A percentile compares a stretch with the other conserved stretches of the same genome.
These are phyloP conservation scores for Platycheirus rosarum DNA, from an alignment of 2,888 invertebrate genomes.

Conservation along the genomic window DNA sequence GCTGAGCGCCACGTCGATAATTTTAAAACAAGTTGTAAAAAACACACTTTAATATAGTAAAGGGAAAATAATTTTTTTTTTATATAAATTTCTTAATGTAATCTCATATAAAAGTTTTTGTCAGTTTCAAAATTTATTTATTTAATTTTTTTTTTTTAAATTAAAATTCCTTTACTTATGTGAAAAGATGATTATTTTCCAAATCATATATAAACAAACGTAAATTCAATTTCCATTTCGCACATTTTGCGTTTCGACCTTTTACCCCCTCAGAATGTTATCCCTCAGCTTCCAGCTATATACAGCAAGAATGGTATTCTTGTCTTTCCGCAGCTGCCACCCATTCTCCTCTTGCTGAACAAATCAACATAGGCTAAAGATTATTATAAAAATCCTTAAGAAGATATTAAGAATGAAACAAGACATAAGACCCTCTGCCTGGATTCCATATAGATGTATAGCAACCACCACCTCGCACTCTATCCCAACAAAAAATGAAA, in stretches of 20 bases:
- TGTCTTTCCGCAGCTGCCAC: conserved; percentile 71
- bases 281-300: conserved; percentile 28
- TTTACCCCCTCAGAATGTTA: conserved; percentile 30
- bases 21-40: no score
- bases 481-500: not conserved
- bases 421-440: conserved; percentile 41
- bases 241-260: conserved; percentile 51
- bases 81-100: no score
- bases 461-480: conserved; percentile 10
- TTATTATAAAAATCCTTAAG: conserved; percentile 73
- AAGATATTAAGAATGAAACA: conserved; percentile 65
- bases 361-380: conserved; percentile 50
- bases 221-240: conserved; percentile 62
- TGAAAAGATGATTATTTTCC: not conserved
- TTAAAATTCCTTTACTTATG: not conserved
- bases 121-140: no score
- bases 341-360: conserved; percentile 45
- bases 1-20: no score
- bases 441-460: conserved; percentile 14
- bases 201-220: not conserved
- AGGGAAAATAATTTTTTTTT: no score
- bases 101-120: no score
- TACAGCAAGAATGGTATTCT: conserved; percentile 35
- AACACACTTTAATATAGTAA: no score
- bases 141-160: no score